Conservation (phyloP, 1,140 invertebrate genomes). For the Drosophila sp. region DNA sequence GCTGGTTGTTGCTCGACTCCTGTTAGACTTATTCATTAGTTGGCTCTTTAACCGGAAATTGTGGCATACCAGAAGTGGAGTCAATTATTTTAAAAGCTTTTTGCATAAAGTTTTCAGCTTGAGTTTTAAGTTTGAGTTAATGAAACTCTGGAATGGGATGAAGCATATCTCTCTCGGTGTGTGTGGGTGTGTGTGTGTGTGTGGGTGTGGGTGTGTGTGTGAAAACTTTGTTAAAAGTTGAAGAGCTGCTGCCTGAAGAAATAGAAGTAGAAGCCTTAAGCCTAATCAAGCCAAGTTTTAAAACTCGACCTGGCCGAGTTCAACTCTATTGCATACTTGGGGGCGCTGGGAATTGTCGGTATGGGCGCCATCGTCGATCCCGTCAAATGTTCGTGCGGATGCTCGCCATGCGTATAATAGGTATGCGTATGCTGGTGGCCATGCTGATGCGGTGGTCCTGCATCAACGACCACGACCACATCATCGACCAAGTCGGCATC, state of each 20-base stretch:
- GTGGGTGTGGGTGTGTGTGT: not conserved
- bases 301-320: slow-evolving; percentile 39
- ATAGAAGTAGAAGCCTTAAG: slow-evolving; percentile 43
- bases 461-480: slow-evolving; percentile 73
- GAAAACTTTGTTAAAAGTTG: slow-evolving; percentile 55
- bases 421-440: slow-evolving; percentile 56
- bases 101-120: slow-evolving; percentile 67
- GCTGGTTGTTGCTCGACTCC: not conserved
- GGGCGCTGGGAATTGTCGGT: slow-evolving; percentile 41
- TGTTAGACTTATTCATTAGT: slow-evolving; percentile 69
- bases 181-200: not conserved
- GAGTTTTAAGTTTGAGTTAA: slow-evolving; percentile 63
- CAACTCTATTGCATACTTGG: slow-evolving; percentile 53
- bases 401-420: slow-evolving; percentile 65
- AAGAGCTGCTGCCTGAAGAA: slow-evolving; percentile 29
- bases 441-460: slow-evolving; percentile 53
- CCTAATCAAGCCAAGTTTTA: slow-evolving; percentile 22
- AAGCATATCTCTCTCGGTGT: slow-evolving; percentile 14
- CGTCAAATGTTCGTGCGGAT: slow-evolving; percentile 47
- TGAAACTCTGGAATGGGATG: slow-evolving; percentile 46
- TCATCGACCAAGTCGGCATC: slow-evolving; percentile 56
- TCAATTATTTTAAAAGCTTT: slow-evolving; percentile 82
- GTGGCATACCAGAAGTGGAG: slow-evolving; percentile 75
- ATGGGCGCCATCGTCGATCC: slow-evolving; percentile 19
- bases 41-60: slow-evolving; percentile 77